phyloP scores from a whole-genome alignment of 2,113 vertebrate species.

The Tor tambroides region DNA sequence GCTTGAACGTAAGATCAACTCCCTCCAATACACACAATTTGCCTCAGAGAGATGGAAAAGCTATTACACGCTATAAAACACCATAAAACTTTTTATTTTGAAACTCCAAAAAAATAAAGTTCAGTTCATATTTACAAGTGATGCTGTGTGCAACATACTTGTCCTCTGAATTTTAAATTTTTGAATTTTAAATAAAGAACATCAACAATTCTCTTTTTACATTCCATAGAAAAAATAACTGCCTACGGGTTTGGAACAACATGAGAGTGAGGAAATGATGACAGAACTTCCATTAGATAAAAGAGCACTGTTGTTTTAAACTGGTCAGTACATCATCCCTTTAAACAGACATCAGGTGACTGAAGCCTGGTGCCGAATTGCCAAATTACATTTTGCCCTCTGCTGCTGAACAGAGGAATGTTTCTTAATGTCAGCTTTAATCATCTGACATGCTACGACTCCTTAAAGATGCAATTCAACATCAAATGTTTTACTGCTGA shows the following conservation, averaged over 20 bases:
- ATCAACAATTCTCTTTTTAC: background rate
- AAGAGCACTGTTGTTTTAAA: constrained; percentile 7
- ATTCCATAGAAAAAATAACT: background rate
- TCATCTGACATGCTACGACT: constrained; percentile 22
- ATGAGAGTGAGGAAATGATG: background rate
- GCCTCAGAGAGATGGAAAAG: constrained; percentile 27
- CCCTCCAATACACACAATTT: constrained; percentile 7
- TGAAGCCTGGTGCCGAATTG: background rate
- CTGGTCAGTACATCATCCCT: background rate
- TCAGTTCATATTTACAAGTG: background rate
- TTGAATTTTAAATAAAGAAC: background rate
- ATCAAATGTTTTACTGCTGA: constrained; percentile 36
- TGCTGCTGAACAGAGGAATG: constrained; percentile 3
- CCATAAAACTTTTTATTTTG: background rate
- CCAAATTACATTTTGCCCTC: constrained; percentile 20
- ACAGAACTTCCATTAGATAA: background rate
- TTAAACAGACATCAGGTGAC: background rate
- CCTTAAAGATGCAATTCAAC: constrained; percentile 45
- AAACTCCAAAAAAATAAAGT: background rate
- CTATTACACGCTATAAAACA: constrained; percentile 14
- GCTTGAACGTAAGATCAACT: constrained; percentile 36
- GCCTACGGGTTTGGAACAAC: background rate
- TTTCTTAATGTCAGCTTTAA: constrained; percentile 47
- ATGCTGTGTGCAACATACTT: background rate
- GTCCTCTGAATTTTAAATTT: background rate